phyloP scores from a whole-genome alignment of 2,797 vertebrate genomes.

The Cirrhinus mrigala region DNA sequence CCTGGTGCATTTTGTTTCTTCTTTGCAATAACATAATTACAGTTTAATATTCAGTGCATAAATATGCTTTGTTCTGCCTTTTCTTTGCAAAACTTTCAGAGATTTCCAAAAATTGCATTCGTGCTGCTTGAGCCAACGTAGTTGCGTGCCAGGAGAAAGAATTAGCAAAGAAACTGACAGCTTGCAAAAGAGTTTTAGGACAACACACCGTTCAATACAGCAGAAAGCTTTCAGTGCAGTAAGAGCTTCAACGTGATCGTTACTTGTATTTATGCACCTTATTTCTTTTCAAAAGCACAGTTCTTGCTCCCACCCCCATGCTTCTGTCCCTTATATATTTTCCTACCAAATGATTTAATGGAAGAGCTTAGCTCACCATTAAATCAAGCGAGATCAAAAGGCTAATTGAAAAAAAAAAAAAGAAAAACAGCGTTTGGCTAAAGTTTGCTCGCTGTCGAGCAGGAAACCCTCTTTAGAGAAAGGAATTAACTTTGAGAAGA shows the following conservation, averaged over 20 bases:
- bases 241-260: constrained; percentile 49
- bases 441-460: constrained; percentile 38
- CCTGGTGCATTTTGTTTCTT: not conserved
- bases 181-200: constrained; percentile 46
- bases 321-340: constrained; percentile 10
- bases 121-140: constrained; percentile 2
- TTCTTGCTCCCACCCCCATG: constrained; percentile 22
- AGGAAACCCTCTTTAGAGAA: constrained; percentile 18
- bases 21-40: constrained; percentile 12
- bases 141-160: constrained; percentile 28
- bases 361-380: constrained; percentile 42
- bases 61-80: constrained; percentile 15
- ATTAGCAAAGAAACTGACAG: constrained; percentile 51
- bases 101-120: constrained; percentile 43
- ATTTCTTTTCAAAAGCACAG: not conserved
- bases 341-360: constrained; percentile 30
- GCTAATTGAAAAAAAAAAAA: constrained; percentile 58
- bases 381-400: constrained; percentile 49
- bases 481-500: constrained; percentile 46
- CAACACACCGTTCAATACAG: constrained; percentile 38
- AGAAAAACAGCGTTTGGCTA: constrained; percentile 30
- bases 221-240: constrained; percentile 41
- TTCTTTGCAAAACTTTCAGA: constrained; percentile 8
- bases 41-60: not conserved
- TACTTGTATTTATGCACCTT: constrained; percentile 50